Evolutionary conservation across 1,140 invertebrate genomes (phyloP).

Genomic region (Thalassaphorura encarpata): DNA sequence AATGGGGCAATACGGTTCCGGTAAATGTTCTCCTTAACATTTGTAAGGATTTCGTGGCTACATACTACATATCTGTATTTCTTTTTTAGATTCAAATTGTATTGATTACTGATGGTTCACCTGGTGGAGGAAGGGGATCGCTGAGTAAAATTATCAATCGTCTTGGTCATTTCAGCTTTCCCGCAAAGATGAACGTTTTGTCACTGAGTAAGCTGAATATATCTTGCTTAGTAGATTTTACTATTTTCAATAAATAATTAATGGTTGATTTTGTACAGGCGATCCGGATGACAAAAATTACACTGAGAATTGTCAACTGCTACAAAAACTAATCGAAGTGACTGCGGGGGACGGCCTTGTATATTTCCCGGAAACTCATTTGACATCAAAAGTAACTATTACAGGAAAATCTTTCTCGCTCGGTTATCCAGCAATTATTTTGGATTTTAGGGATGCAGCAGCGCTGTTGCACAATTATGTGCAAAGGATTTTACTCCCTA

Average conservation of each 20-base stretch:
- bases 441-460: slow-evolving; percentile 44
- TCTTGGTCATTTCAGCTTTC: slow-evolving; percentile 66
- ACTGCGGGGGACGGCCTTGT: slow-evolving; percentile 54
- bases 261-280: slow-evolving; percentile 38
- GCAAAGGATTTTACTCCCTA: slow-evolving; percentile 69
- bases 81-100: slow-evolving; percentile 44
- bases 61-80: not conserved
- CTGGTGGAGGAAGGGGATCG: slow-evolving; percentile 53
- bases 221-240: not conserved
- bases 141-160: slow-evolving; percentile 47
- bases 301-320: slow-evolving; percentile 38
- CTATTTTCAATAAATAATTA: not conserved
- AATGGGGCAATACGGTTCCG: slow-evolving; percentile 72
- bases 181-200: slow-evolving; percentile 65
- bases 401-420: not conserved
- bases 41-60: not conserved
- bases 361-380: slow-evolving; percentile 48
- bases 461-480: slow-evolving; percentile 59
- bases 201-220: slow-evolving; percentile 44
- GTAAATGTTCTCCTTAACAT: slow-evolving; percentile 51
- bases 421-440: slow-evolving; percentile 10
- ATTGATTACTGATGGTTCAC: slow-evolving; percentile 69
- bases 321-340: slow-evolving; percentile 46
- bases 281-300: slow-evolving; percentile 41
- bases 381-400: slow-evolving; percentile 41